Evolutionary conservation across 2,797 vertebrate genomes (phyloP).

Genomic region (Trichosurus vulpecula): DNA sequence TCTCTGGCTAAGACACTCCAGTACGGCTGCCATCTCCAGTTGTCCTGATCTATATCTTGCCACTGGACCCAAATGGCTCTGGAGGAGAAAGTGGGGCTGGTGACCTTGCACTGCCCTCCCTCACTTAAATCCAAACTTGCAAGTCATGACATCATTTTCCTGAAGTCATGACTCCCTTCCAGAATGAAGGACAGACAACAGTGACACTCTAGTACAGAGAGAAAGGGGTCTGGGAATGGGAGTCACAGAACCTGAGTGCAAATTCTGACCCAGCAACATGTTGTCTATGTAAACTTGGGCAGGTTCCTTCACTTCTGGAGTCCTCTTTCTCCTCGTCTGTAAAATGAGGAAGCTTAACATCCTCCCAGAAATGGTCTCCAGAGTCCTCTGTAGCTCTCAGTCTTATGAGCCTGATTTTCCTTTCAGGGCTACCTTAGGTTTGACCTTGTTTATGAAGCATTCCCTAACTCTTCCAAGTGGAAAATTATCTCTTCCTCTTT

Average conservation of each 20-base stretch:
- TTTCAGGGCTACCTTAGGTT: background rate
- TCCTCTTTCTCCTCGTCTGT: background rate
- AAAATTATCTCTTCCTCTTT: background rate
- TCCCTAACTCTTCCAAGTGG: background rate
- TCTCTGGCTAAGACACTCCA: background rate
- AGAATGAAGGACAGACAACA: too few relatives aligned
- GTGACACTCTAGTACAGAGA: background rate
- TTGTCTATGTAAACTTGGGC: background rate
- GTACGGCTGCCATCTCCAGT: background rate
- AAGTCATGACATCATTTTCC: too few relatives aligned
- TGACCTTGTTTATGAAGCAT: background rate
- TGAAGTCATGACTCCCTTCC: too few relatives aligned
- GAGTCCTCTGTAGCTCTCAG: background rate
- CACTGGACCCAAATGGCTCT: too few relatives aligned
- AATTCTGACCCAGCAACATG: background rate
- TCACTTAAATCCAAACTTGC: too few relatives aligned
- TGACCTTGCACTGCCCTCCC: too few relatives aligned
- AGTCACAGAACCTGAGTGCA: background rate
- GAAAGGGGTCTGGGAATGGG: background rate
- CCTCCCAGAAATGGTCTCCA: background rate
- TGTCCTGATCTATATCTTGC: too few relatives aligned
- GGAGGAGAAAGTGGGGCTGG: too few relatives aligned
- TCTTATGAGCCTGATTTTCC: background rate
- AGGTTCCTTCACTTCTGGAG: background rate
- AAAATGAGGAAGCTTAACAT: background rate